Percentiles rank a stretch among this genome's conserved stretches.
phyloP scores from a whole-genome alignment of 2,888 invertebrate genomes.

The Cantharis rufa region DNA sequence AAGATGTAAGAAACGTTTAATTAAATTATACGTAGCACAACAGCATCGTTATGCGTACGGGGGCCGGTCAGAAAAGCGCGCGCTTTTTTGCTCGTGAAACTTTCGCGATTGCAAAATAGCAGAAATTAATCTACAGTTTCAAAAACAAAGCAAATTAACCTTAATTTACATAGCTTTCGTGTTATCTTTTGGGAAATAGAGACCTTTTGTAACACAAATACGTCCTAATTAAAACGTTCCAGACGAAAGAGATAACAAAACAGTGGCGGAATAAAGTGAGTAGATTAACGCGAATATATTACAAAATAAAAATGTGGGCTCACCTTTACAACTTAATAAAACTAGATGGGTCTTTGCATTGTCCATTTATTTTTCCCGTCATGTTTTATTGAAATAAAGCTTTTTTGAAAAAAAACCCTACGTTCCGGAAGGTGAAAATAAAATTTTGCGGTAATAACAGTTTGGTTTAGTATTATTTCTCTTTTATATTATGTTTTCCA shows the following conservation, averaged over 20 bases:
- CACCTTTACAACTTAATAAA: neutral
- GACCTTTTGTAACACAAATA: neutral
- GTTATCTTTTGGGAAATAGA: neutral
- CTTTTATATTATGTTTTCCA: neutral
- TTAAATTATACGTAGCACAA: neutral
- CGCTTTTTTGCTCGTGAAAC: too few species aligned
- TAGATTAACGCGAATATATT: neutral
- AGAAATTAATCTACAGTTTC: neutral
- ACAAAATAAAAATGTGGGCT: neutral
- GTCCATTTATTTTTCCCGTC: neutral
- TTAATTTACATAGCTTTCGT: neutral
- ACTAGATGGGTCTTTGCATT: neutral
- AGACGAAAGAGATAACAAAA: neutral
- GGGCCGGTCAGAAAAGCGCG: neutral
- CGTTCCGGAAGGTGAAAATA: neutral
- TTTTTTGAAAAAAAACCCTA: neutral
- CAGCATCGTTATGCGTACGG: neutral
- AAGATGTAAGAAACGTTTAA: neutral
- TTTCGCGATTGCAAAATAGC: neutral
- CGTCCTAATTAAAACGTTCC: neutral
- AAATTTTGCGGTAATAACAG: neutral
- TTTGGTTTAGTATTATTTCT: neutral
- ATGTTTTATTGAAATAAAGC: neutral
- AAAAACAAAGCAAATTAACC: neutral
- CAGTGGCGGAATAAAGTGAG: neutral